Evolutionary conservation across 2,888 invertebrate genomes (phyloP).

Genomic region (Syritta pipiens): DNA sequence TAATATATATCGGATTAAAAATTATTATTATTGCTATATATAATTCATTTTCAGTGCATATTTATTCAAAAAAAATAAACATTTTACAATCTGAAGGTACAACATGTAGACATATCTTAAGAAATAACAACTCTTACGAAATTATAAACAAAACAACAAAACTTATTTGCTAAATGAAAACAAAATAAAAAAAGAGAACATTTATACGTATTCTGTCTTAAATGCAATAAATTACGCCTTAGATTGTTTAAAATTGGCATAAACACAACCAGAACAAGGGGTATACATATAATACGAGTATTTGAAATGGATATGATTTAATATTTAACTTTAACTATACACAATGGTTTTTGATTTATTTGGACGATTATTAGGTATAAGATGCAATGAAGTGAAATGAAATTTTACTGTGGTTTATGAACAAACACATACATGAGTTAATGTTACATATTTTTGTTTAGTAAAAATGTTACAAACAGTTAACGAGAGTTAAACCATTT

Average conservation of each 20-base stretch:
- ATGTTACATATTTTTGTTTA: not conserved
- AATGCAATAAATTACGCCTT: constrained; percentile 34
- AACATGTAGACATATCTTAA: not conserved
- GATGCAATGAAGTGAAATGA: not conserved
- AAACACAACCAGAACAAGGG: constrained; percentile 62
- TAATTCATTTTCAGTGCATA: not conserved
- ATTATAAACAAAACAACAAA: not conserved
- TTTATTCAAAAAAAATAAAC: not conserved
- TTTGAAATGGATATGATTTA: constrained; percentile 19
- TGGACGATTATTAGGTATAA: not conserved
- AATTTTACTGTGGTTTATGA: constrained; percentile 2
- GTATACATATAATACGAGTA: constrained; percentile 23
- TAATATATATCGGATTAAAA: not conserved
- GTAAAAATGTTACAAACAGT: constrained; percentile 8
- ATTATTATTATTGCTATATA: constrained; percentile 2
- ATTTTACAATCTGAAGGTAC: not conserved
- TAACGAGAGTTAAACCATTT: not conserved
- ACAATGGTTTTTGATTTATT: constrained; percentile 3
- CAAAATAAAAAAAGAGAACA: not conserved
- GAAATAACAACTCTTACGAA: not conserved
- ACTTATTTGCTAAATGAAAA: constrained; percentile 15
- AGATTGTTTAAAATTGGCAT: constrained; percentile 19
- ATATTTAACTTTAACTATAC: constrained; percentile 22
- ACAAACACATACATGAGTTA: not conserved
- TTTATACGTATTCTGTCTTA: not conserved